Conservation (phyloP, 2,888 invertebrate genomes). For the Cenopis cana region DNA sequence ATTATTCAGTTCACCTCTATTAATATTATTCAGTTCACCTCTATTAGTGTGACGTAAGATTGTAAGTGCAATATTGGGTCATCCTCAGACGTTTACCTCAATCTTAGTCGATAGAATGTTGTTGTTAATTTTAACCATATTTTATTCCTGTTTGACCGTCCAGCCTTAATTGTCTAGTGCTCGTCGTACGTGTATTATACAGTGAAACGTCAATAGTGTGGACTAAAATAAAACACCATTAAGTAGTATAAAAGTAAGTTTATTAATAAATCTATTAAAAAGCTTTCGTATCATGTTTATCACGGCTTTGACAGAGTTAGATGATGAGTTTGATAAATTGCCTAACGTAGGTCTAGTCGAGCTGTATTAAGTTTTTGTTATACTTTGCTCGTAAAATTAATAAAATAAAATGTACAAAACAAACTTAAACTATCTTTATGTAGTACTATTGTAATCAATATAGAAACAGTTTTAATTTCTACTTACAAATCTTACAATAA, state of each 20-base stretch:
- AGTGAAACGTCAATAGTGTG: background rate
- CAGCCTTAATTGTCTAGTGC: background rate
- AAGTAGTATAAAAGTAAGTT: conserved; percentile 18
- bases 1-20: no score
- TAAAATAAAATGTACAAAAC: background rate
- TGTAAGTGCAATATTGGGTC: no score
- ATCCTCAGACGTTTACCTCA: no score
- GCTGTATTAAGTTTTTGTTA: background rate
- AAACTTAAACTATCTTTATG: background rate
- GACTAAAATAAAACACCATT: conserved; percentile 20
- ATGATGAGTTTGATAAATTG: background rate
- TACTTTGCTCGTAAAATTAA: background rate
- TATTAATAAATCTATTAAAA: conserved; percentile 27
- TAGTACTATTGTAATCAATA: background rate
- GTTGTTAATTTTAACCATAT: no score
- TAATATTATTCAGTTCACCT: no score
- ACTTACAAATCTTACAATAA: conserved; percentile 1
- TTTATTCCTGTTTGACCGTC: no score
- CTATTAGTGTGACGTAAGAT: no score
- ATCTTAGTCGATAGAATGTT: no score
- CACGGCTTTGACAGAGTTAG: conserved; percentile 18
- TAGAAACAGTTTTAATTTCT: background rate
- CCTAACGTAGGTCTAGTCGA: background rate
- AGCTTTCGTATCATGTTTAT: conserved; percentile 12
- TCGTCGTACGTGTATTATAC: background rate